Conservation (phyloP, 2,888 invertebrate species). For the Machimus rusticus region DNA sequence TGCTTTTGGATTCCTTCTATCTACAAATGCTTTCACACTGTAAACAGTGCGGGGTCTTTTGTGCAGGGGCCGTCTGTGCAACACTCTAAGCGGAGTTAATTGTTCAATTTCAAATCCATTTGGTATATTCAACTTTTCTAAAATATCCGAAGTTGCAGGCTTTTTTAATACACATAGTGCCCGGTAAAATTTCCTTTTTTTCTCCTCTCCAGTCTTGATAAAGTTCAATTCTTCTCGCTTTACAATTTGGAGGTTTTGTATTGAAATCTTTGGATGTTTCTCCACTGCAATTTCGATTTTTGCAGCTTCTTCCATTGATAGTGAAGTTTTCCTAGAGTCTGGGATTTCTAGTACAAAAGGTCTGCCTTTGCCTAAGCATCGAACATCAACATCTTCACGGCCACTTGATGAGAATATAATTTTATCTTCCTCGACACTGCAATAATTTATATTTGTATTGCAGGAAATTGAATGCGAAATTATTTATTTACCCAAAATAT, state of each 20-base stretch:
- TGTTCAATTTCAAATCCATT: slow-evolving; percentile 72
- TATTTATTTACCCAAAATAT: slow-evolving; percentile 66
- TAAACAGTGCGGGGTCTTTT: slow-evolving; percentile 73
- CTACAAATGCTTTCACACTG: slow-evolving; percentile 68
- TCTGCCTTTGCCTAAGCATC: slow-evolving; percentile 89
- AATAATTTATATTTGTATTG: background rate
- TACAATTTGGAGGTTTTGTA: slow-evolving; percentile 72
- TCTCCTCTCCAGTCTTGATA: slow-evolving; percentile 87
- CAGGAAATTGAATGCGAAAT: background rate
- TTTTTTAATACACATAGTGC: slow-evolving; percentile 73
- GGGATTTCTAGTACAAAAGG: slow-evolving; percentile 91
- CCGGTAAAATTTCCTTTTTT: slow-evolving; percentile 86
- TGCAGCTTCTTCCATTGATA: slow-evolving; percentile 65
- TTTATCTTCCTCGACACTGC: slow-evolving; percentile 53
- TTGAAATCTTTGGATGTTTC: slow-evolving; percentile 66
- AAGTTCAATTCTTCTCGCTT: slow-evolving; percentile 71
- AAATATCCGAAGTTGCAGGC: slow-evolving; percentile 64
- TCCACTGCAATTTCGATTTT: slow-evolving; percentile 68
- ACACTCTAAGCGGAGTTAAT: slow-evolving; percentile 88
- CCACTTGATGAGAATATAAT: slow-evolving; percentile 91
- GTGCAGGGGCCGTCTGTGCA: slow-evolving; percentile 83
- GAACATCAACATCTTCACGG: slow-evolving; percentile 96
- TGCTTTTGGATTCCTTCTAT: slow-evolving; percentile 62
- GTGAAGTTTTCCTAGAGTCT: slow-evolving; percentile 69
- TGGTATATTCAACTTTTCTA: slow-evolving; percentile 63